phyloP scores from a whole-genome alignment of 2,113 vertebrate species.

The Bettongia penicillata region DNA sequence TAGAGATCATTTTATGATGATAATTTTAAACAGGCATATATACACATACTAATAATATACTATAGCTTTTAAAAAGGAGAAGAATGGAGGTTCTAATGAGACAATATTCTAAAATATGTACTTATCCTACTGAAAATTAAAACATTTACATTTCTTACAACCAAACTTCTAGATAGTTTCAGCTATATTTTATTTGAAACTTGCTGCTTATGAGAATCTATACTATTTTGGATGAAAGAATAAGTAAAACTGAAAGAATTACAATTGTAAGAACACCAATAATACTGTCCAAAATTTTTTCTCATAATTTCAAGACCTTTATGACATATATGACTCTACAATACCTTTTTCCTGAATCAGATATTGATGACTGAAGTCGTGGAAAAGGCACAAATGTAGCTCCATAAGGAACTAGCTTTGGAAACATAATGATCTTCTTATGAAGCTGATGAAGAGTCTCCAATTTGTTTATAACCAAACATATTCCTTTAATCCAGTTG shows the following conservation, averaged over 20 bases:
- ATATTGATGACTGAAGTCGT: conserved; percentile 66
- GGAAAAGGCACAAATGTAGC: conserved; percentile 82
- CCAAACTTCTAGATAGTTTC: background rate
- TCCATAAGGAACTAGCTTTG: conserved; percentile 75
- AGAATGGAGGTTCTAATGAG: background rate
- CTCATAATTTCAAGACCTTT: background rate
- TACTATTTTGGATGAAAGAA: conserved; percentile 21
- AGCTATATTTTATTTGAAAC: conserved; percentile 1
- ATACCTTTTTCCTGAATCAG: conserved; percentile 80
- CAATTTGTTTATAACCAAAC: conserved; percentile 52
- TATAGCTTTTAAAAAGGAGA: background rate
- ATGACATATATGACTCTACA: conserved; percentile 35
- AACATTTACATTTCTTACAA: conserved; percentile 38
- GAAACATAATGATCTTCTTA: conserved; percentile 76
- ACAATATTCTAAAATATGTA: conserved; percentile 12
- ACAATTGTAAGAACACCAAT: background rate
- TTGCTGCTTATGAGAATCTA: background rate
- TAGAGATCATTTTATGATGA: conserved; percentile 14
- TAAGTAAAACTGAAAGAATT: conserved; percentile 28
- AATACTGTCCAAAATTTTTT: background rate
- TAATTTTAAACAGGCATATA: background rate
- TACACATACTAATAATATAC: background rate
- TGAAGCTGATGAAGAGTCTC: conserved; percentile 49
- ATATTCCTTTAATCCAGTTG: conserved; percentile 42
- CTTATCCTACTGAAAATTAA: background rate